Base-by-base conservation (phyloP, 2,797 vertebrate genomes). In the Menidia menidia region DNA sequence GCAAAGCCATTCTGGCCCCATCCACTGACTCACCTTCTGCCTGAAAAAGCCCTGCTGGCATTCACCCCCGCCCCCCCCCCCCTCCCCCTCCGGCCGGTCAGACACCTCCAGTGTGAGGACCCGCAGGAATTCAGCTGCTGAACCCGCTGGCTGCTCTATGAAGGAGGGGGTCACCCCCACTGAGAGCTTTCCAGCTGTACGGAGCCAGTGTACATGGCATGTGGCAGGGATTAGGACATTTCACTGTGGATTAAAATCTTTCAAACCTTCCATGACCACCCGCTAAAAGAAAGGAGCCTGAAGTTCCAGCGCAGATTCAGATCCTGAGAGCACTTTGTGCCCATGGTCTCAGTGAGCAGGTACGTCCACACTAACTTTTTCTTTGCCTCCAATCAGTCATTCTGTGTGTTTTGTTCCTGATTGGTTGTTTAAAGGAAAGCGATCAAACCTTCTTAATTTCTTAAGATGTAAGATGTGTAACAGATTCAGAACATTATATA, bases 191-290 rank as follows among this genome's bases (percentile, higher is more conserved):
- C 59, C 35, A 66, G 79, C 73, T 80, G 56, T 65, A 86, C 83
- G 83, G 77, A 76, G 70, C 75, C 80, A 64, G 88, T 79, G 88
- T 89, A 84, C 84, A 88, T 86, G 89, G 85, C 95, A 92, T 88
- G 88, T 94, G 95, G 93, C 92, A 91, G 82, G 90, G 94, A 95
- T 96, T 95, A 95, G 84, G 83, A 86, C 78, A 93, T 89, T 92
- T 95, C 91, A 93, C 71, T 91, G 77, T 91, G 93, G 92, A 92
- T 95, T 95, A 94, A 90, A 52, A 83, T 82, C 88, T 85, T 90
- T 90, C 80, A 78, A 54, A 41, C 79, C 78, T 63, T 87, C 70
- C 69, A 84, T 80, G 80, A 85, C 82, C 70, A 83, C 84, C 85
- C 35, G 78, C 60, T 82, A 32, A 73, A 75, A 67, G 78, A 77